Conservation (phyloP, 2,888 invertebrate genomes). For the Drosophila macrospina region DNA sequence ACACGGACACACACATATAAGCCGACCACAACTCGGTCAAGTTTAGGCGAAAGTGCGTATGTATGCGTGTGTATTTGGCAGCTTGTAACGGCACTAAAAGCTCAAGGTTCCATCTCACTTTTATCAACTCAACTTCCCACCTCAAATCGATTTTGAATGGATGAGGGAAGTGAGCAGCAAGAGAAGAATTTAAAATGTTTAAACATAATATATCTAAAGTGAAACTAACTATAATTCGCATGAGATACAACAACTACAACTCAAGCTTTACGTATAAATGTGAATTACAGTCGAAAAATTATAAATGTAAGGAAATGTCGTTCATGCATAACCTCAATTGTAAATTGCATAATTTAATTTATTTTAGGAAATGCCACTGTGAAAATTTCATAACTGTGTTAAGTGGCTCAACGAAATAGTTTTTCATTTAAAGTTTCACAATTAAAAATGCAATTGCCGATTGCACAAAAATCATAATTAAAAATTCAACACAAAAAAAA, state of each 20-base stretch:
- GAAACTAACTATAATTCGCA: too few species aligned
- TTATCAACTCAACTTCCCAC: conserved; percentile 23
- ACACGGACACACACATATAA: conserved; percentile 4
- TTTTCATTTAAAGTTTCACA: conserved; percentile 34
- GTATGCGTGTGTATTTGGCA: conserved; percentile 21
- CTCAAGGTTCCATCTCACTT: conserved; percentile 46
- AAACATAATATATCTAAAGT: too few species aligned
- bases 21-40: conserved; percentile 64
- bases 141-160: conserved; percentile 45
- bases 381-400: conserved; percentile 59
- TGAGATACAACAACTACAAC: too few species aligned
- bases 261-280: too few species aligned
- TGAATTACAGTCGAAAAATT: background rate
- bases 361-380: conserved; percentile 25
- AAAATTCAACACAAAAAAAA: conserved; percentile 30
- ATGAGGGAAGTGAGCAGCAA: background rate
- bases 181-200: too few species aligned
- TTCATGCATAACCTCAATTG: conserved; percentile 18
- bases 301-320: conserved; percentile 3
- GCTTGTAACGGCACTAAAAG: conserved; percentile 30
- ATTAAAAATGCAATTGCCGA: conserved; percentile 61
- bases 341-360: conserved; percentile 6
- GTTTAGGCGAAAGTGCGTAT: conserved; percentile 58
- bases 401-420: conserved; percentile 26
- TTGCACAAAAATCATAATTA: conserved; percentile 61